A percentile compares a stretch with the other conserved stretches of the same genome.
Evolutionary conservation across 2,888 invertebrate species (phyloP).

Genomic region (Panzeria rudis): DNA sequence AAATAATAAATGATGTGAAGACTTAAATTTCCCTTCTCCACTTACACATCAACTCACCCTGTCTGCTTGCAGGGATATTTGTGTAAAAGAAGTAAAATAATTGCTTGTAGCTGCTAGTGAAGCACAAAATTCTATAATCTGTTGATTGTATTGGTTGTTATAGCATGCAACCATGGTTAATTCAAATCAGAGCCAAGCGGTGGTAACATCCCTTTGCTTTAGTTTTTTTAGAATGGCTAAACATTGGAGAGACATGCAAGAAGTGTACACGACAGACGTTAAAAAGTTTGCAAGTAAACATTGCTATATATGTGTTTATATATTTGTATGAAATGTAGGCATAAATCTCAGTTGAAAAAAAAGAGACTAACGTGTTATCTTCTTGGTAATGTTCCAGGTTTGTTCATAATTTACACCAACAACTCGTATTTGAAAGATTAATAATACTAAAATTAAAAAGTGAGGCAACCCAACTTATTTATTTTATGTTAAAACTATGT

Average conservation of each 20-base stretch:
- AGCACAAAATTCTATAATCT: constrained; percentile 19
- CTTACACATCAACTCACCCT: constrained; percentile 16
- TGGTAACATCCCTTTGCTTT: neutral
- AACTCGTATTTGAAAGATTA: neutral
- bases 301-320: neutral
- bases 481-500: too few species aligned
- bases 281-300: neutral
- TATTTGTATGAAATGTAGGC: neutral
- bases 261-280: neutral
- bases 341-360: neutral
- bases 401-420: neutral
- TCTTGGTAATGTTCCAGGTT: neutral
- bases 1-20: constrained; percentile 35
- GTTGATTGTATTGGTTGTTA: constrained; percentile 45
- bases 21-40: constrained; percentile 27
- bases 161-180: constrained; percentile 47
- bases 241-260: neutral
- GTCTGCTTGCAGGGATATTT: neutral
- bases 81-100: constrained; percentile 14
- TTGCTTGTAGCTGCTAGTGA: constrained; percentile 22
- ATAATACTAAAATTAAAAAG: neutral
- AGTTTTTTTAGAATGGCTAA: neutral
- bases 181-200: neutral
- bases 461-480: too few species aligned
- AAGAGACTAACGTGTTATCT: neutral